Evolutionary conservation across 30 jellyfish, hydroid and myxozoan genomes (phyloP), one percentile per base, ranked within the genome.

Genomic region (Hydractinia echinata): DNA sequence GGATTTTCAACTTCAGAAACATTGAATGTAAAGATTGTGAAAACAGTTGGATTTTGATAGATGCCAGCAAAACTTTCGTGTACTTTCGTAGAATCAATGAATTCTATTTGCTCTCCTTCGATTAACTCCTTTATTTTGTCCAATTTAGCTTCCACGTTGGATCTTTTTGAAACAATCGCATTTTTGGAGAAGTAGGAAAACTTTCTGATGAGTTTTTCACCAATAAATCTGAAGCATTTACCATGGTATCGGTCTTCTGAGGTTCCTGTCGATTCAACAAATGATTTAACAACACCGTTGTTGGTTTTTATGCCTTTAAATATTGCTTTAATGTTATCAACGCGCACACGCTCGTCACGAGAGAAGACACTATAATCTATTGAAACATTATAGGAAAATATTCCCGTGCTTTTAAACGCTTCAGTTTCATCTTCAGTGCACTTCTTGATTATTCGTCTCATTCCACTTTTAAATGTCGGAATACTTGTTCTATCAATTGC

Each of bases 221-320:
- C 85, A 61, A 77, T 61, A 54, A 77, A 77, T 54, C 60, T 77
- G 50, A 54, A 77, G 52, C 85, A 77, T 53, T 77, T 52, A 16
- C 81, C 85, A 7, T 77, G 39, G 82, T 53, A 77, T 6, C 79
- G 79, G 39, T 77, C 85, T 77, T 77, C 79, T 30, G 85, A 77
- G 13, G 60, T 48, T 3, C 85, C 85, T 11, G 85, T 77, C 30
- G 85, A 53, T 54, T 77, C 82, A 50, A 66, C 77, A 56, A 20
- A 53, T 4, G 60, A 48, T 77, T 77, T 18, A 1, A 77, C 85
- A 4, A 77, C 53, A 53, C 85, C 85, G 79, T 16, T 77, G 15
- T 20, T 5, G 8, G 85, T 77, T 6, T 56, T 77, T 8, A 54
- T 79, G 9, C 85, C 85, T 51, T 77, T 61, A 10, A 77, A 77